Evolutionary conservation across 2,797 vertebrate genomes (phyloP).

Genomic region (Hypotaenidia okinawae): DNA sequence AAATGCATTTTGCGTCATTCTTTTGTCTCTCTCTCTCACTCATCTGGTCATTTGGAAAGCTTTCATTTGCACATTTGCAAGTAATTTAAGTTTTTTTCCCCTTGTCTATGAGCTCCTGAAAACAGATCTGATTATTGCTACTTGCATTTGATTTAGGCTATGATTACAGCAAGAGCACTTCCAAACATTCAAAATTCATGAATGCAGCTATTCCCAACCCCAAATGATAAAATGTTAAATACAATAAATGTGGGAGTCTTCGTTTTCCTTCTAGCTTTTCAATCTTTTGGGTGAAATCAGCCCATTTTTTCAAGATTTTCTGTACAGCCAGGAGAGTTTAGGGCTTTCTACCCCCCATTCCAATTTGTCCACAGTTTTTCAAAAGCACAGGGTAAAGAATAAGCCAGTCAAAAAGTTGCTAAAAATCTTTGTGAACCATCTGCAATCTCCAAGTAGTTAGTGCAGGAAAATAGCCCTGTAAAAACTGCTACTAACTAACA

Average conservation of each 20-base stretch:
- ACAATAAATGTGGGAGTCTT: constrained; percentile 16
- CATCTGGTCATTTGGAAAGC: constrained; percentile 46
- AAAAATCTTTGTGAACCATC: background rate
- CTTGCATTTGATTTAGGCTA: constrained; percentile 33
- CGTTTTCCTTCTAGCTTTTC: constrained; percentile 25
- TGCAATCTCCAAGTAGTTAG: background rate
- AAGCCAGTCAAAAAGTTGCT: constrained; percentile 40
- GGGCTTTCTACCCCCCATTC: background rate
- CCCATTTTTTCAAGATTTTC: constrained; percentile 16
- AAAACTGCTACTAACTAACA: constrained; percentile 38
- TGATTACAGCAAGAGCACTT: constrained; percentile 17
- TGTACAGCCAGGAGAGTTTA: background rate
- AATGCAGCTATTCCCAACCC: constrained; percentile 19
- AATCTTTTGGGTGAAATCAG: constrained; percentile 4
- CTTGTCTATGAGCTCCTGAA: background rate
- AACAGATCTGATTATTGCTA: constrained; percentile 22
- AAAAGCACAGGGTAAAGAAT: background rate
- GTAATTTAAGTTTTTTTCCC: background rate
- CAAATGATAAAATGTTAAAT: constrained; percentile 54
- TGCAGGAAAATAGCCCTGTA: constrained; percentile 5
- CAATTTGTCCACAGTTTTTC: background rate
- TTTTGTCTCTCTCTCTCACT: constrained; percentile 22
- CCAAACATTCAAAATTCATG: constrained; percentile 59
- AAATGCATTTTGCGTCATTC: background rate
- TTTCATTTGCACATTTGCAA: constrained; percentile 44